Evolutionary conservation across 2,797 vertebrate genomes (phyloP), one percentile per base, ranked within the genome.

Genomic region (Knipowitschia caucasica): DNA sequence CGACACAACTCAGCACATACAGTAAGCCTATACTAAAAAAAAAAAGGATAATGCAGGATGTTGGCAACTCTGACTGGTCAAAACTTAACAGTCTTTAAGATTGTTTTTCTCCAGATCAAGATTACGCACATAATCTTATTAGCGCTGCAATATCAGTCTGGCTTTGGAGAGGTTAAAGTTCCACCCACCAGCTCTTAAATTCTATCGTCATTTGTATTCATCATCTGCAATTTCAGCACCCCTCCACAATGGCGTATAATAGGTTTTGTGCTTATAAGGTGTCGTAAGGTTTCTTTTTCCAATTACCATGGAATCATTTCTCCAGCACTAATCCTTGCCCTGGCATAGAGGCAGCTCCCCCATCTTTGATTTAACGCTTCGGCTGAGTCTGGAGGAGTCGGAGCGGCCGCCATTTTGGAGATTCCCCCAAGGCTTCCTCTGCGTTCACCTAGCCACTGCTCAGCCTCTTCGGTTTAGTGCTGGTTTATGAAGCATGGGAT

Each of bases 401-500:
- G 62, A 68, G 67, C 57, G 47, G 61, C 73, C 64, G 76, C 59
- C 76, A 53, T 77, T 67, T 78, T 78, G 79, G 73, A 71, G 75
- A 67, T 66, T 77, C 67, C 75, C 73, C 8, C 10, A 24, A n/a
- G 45, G 75, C 50, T 76, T 64, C 61, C 73, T 68, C 71, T 80
- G 80, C 80, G 75, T 75, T 85, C 78, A 69, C 75, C 70, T 75
- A 54, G 71, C 79, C 80, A 86, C 84, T 82, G 79, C 75, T 69
- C 52, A 55, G 56, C 72, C 70, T 77, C 71, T 67, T 70, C 59
- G 80, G 79, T 86, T 87, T 84, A 86, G 82, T 84, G 78, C 83
- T 67, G 83, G 67, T 86, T 87, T 85, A 86, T 83, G 84, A 58
- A 86, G 81, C 85, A 67, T 88, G 82, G 81, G 86, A 87, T 86